phyloP scores from a whole-genome alignment of 2,888 invertebrate genomes.

The Lasioglossum leucozonium region DNA sequence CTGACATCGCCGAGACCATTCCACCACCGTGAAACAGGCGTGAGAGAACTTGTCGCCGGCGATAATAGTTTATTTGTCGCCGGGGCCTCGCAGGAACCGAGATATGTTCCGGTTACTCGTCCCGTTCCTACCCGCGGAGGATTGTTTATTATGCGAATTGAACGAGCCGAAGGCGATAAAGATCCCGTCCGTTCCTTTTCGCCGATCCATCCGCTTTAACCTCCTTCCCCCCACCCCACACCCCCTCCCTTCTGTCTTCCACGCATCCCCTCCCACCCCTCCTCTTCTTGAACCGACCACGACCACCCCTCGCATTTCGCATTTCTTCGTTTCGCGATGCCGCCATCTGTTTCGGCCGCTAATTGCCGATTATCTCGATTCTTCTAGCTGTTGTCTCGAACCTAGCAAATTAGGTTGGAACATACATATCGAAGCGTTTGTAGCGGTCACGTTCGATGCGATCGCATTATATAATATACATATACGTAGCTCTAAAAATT shows the following conservation, averaged over 20 bases:
- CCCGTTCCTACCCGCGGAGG: constrained; percentile 77
- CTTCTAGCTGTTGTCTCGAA: background rate
- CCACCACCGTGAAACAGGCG: constrained; percentile 75
- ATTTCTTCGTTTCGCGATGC: constrained; percentile 12
- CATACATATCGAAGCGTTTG: background rate
- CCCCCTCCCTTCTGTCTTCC: background rate
- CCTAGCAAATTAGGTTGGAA: background rate
- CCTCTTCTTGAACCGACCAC: background rate
- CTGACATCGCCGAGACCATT: constrained; percentile 52
- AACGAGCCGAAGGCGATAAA: constrained; percentile 83
- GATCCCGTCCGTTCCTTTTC: constrained; percentile 75
- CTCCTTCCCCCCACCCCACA: background rate
- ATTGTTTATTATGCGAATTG: constrained; percentile 84
- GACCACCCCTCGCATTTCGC: constrained; percentile 19
- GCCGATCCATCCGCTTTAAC: constrained; percentile 51
- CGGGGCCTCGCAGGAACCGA: constrained; percentile 74
- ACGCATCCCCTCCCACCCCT: background rate
- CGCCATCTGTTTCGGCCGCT: background rate
- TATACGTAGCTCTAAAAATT: no score
- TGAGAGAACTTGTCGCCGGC: constrained; percentile 84
- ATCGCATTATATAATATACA: no score
- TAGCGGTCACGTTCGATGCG: background rate
- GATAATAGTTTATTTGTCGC: constrained; percentile 85
- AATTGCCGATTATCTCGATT: constrained; percentile 25
- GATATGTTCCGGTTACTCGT: constrained; percentile 83